Evolutionary conservation across 2,888 invertebrate species (phyloP).

Genomic region (Invenusta paracnida): DNA sequence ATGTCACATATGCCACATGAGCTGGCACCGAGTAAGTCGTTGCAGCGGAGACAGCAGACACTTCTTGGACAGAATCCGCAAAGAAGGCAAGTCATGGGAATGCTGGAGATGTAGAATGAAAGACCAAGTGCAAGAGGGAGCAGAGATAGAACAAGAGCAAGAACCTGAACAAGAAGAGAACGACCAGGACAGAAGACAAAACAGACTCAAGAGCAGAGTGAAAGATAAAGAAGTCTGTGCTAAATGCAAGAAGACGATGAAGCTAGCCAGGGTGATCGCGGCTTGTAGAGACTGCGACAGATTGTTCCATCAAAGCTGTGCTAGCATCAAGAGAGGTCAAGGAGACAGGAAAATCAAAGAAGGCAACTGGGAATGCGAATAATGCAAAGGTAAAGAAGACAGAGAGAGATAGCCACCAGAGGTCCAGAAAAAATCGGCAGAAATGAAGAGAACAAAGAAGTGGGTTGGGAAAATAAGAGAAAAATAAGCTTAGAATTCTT

Average conservation of each 20-base stretch:
- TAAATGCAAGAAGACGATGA: neutral
- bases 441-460: neutral
- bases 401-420: neutral
- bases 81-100: neutral
- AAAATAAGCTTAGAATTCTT: neutral
- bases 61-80: neutral
- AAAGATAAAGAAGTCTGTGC: neutral
- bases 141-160: neutral
- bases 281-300: neutral
- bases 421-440: neutral
- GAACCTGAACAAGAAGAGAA: neutral
- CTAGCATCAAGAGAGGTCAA: neutral
- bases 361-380: neutral
- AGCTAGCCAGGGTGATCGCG: neutral
- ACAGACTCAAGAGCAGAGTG: neutral
- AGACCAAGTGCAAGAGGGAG: neutral
- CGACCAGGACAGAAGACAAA: neutral
- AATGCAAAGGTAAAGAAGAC: neutral
- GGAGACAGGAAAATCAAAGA: neutral
- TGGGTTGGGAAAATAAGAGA: neutral
- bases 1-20: no score
- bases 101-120: neutral
- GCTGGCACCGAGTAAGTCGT: no score
- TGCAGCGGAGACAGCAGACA: neutral
- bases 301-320: neutral